phyloP scores from a whole-genome alignment of 2,113 vertebrate species.

The Carassius gibelio region DNA sequence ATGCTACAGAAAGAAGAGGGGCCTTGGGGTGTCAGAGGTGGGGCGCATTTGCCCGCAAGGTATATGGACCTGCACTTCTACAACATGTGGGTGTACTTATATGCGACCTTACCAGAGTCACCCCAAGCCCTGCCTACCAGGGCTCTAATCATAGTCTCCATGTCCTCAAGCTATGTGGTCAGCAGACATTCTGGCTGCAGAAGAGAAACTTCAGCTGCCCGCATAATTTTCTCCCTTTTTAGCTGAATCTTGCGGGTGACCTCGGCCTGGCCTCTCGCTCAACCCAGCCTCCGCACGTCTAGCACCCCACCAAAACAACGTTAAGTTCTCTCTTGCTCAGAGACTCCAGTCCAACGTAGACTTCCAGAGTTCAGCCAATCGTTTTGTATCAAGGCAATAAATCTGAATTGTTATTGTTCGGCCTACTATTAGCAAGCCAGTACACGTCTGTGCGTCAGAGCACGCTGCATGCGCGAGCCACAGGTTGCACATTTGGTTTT shows the following conservation, averaged over 20 bases:
- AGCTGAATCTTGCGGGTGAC: constrained; percentile 45
- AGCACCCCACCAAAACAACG: constrained; percentile 41
- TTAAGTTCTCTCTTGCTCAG: constrained; percentile 31
- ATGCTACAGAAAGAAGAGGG: constrained; percentile 35
- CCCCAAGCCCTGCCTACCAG: constrained; percentile 46
- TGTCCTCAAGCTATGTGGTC: constrained; percentile 58
- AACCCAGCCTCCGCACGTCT: constrained; percentile 50
- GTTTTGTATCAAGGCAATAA: constrained; percentile 62
- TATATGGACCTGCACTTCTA: constrained; percentile 41
- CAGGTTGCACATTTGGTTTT: constrained; percentile 65
- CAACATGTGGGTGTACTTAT: constrained; percentile 61
- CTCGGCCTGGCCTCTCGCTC: constrained; percentile 48
- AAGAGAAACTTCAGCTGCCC: constrained; percentile 42
- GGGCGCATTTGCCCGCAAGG: constrained; percentile 45
- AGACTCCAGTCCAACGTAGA: background rate
- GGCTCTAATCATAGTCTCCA: constrained; percentile 52
- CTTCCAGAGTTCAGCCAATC: constrained; percentile 54
- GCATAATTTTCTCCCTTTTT: constrained; percentile 56
- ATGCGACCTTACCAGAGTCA: constrained; percentile 54
- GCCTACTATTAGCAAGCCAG: constrained; percentile 29
- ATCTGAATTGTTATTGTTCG: constrained; percentile 58
- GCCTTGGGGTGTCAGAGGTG: constrained; percentile 45
- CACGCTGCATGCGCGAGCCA: constrained; percentile 48
- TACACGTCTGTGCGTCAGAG: constrained; percentile 38
- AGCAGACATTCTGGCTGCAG: constrained; percentile 57